These are phyloP conservation scores for Metallyticus violacea DNA, from an alignment of 2,888 invertebrate genomes.

Conservation along the genomic window DNA sequence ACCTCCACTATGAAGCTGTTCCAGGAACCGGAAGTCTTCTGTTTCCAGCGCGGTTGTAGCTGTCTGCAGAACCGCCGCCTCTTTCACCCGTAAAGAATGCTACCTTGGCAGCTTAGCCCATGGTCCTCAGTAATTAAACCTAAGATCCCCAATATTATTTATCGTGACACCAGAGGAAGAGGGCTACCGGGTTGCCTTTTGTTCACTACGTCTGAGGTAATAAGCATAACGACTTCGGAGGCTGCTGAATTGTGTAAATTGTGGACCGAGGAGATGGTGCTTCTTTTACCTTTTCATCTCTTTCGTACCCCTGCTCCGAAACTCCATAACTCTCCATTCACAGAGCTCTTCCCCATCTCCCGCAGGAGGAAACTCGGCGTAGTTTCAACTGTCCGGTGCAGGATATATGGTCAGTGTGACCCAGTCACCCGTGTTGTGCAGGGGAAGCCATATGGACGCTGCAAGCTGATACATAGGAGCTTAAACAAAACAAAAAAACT, in stretches of 20 bases:
- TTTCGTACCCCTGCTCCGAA: neutral
- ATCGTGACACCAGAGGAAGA: neutral
- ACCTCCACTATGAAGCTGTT: neutral
- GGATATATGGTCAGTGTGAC: neutral
- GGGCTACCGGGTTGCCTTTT: neutral
- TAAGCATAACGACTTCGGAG: neutral
- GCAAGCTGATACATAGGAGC: neutral
- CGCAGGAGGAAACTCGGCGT: neutral
- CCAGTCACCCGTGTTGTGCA: neutral
- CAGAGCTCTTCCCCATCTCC: neutral
- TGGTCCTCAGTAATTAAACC: neutral
- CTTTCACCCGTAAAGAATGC: neutral
- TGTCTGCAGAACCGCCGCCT: neutral
- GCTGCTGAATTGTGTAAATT: conserved; percentile 11
- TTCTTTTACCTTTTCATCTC: neutral
- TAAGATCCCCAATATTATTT: neutral
- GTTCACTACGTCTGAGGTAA: neutral
- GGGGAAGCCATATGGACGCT: neutral
- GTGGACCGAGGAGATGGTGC: neutral
- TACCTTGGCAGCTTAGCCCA: neutral
- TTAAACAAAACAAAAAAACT: neutral
- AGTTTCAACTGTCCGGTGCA: conserved; percentile 4
- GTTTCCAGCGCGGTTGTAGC: neutral
- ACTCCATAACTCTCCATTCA: conserved; percentile 11
- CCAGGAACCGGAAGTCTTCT: neutral